Evolutionary conservation across 2,888 invertebrate genomes (phyloP).

Genomic region (Eutolmus rufibarbis): DNA sequence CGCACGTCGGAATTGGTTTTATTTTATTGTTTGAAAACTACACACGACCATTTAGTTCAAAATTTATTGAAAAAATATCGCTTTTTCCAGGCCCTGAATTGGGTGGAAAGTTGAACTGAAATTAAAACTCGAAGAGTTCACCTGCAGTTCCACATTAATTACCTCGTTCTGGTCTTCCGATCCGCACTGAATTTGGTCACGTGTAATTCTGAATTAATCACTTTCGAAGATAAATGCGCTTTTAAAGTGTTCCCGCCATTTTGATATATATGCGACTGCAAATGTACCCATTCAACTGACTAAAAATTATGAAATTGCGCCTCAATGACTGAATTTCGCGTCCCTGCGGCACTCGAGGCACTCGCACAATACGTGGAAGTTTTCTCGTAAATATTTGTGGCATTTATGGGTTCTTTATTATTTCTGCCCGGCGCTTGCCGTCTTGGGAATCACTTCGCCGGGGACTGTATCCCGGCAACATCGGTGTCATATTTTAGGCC

Average conservation of each 20-base stretch:
- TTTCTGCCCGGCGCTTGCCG: not conserved
- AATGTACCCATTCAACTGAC: not conserved
- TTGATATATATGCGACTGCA: conserved; percentile 2
- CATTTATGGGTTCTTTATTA: not conserved
- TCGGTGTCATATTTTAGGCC: not conserved
- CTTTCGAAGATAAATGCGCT: not conserved
- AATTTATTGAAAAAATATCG: not conserved
- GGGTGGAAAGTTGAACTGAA: not conserved
- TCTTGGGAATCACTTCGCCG: not conserved
- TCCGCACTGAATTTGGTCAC: not conserved
- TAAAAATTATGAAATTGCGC: not conserved
- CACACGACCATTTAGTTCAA: not conserved
- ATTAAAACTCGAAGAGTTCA: not conserved
- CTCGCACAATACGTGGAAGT: not conserved
- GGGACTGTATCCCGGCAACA: not conserved
- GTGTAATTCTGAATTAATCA: not conserved
- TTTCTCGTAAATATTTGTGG: not conserved
- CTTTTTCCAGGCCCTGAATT: not conserved
- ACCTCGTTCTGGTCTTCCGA: not conserved
- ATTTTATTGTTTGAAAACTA: not conserved
- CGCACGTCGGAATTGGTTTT: not conserved
- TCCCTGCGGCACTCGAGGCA: not conserved
- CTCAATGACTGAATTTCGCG: not conserved
- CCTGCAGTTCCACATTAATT: not conserved
- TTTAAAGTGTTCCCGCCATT: not conserved